phyloP scores from a whole-genome alignment of 1,140 invertebrate species.

The Hirudo medicinalis region DNA sequence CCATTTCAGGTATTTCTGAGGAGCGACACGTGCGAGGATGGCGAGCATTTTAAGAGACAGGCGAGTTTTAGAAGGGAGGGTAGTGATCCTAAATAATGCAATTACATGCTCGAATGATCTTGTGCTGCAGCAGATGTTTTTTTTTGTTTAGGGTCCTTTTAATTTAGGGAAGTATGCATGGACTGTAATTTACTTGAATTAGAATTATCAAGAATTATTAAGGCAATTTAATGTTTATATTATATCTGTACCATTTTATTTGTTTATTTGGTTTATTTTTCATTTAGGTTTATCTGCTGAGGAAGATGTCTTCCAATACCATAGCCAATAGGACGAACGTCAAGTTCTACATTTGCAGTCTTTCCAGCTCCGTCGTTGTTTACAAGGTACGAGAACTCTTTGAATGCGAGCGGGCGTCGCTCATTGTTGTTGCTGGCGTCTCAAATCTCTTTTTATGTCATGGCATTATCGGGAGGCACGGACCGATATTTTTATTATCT shows the following conservation, averaged over 20 bases:
- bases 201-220: neutral
- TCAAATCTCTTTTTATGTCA: too few relatives aligned
- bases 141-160: too few relatives aligned
- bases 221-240: neutral
- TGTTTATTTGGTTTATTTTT: constrained; percentile 10
- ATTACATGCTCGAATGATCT: neutral
- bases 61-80: constrained; percentile 23
- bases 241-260: too few relatives aligned
- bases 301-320: constrained; percentile 79
- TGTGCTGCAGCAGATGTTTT: too few relatives aligned
- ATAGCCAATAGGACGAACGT: constrained; percentile 58
- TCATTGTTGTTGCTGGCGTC: too few relatives aligned
- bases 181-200: neutral
- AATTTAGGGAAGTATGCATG: too few relatives aligned
- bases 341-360: constrained; percentile 89
- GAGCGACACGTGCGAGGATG: constrained; percentile 25
- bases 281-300: constrained; percentile 68
- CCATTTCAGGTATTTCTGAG: constrained; percentile 60
- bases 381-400: constrained; percentile 57
- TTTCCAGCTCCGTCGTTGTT: constrained; percentile 75
- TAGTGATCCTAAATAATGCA: neutral
- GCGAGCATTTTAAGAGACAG: constrained; percentile 31
- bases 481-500: too few relatives aligned
- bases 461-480: too few relatives aligned
- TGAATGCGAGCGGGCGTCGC: too few relatives aligned